Evolutionary conservation across 1,140 invertebrate genomes (phyloP), one percentile per base, ranked within the genome.

Genomic region (Ridgeia piscesae): DNA sequence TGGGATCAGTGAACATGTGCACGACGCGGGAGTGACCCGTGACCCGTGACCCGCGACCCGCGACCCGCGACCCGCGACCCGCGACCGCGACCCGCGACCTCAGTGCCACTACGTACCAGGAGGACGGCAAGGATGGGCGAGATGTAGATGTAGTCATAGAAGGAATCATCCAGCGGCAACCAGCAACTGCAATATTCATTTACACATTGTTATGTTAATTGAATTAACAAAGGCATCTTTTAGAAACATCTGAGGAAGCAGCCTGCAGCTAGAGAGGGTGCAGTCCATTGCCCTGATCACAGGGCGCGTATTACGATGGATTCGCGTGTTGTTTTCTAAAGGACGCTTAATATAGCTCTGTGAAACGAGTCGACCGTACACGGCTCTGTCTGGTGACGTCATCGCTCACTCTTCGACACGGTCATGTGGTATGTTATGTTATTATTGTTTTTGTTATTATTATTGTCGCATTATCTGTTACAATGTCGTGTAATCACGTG

Each of bases 81-180:
- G n/a, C n/a, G n/a, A n/a, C n/a, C n/a, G n/a, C n/a, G n/a, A n/a
- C n/a, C n/a, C n/a, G n/a, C n/a, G n/a, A n/a, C n/a, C n/a, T n/a
- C n/a, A n/a, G 42, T 42, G 42, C 4, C 4, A 42, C 4, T 89
- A 94, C 94, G 94, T 94, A 95, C 95, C 93, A 94, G 92, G 33
- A 95, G 93, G 2, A 95, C 94, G 92, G 94, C 93, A n/a, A 95
- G 92, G 92, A 96, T 95, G 8, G 94, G 95, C 0, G 91, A 93
- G 33, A 94, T 94, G 58, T 94, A 94, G 27, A 96, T 94, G 90
- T 93, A 95, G 91, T 95, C 95, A n/a, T 91, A 91, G 31, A 9
- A 21, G 17, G 93, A 94, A 34, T 91, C 88, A 33, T 89, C 92
- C 6, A 92, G 90, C 14, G 92, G 94, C 33, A 95, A 93, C 94